These are phyloP conservation scores for Sphenopsis melanotis DNA, from an alignment of 2,797 vertebrate species.

Conservation along the genomic window DNA sequence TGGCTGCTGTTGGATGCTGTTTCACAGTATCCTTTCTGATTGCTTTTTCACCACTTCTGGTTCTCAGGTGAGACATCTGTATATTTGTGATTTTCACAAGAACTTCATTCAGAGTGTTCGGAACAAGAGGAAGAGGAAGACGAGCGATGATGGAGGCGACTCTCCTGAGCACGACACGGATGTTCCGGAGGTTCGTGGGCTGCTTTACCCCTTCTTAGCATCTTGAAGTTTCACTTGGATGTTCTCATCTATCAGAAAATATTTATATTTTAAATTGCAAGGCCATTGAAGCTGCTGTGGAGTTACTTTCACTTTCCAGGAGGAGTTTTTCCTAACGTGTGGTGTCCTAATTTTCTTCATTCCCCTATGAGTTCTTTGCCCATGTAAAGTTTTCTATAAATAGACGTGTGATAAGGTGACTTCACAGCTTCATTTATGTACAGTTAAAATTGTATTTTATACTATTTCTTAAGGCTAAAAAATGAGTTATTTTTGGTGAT, in stretches of 20 bases:
- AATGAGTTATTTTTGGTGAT: neutral
- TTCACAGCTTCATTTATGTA: neutral
- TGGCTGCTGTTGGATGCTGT: neutral
- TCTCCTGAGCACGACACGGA: conserved; percentile 95
- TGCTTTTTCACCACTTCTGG: neutral
- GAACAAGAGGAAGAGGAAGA: conserved; percentile 98
- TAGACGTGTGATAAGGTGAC: neutral
- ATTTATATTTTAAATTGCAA: neutral
- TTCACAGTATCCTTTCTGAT: neutral
- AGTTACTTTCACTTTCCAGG: neutral
- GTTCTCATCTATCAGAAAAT: neutral
- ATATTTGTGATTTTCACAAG: conserved; percentile 99
- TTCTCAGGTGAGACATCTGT: conserved; percentile 90
- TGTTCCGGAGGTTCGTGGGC: conserved; percentile 86
- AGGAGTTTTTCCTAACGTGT: neutral
- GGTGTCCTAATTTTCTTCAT: neutral
- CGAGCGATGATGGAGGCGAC: conserved; percentile 96
- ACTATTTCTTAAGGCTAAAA: neutral
- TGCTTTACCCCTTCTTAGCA: neutral
- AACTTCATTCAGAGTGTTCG: conserved; percentile 98
- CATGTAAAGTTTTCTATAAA: neutral
- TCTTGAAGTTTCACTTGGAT: neutral
- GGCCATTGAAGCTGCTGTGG: neutral
- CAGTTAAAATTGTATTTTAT: neutral
- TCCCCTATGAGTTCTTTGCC: neutral